Percentiles rank a stretch among this genome's conserved stretches.
Evolutionary conservation across 2,888 invertebrate species (phyloP).

Genomic region (Clostera curtula): DNA sequence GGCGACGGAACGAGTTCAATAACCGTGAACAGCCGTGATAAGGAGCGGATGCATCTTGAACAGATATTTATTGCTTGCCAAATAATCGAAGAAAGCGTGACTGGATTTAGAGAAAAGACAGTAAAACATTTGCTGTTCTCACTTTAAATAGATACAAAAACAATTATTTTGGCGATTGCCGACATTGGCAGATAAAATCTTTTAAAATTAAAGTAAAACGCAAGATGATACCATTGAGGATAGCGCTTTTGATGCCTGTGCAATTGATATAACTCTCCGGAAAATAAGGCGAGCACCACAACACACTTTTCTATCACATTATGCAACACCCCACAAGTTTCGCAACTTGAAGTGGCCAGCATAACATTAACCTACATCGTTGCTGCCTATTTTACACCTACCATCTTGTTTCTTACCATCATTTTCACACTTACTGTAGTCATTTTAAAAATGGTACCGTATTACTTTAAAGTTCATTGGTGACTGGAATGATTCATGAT

Average conservation of each 20-base stretch:
- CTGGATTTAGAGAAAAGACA: constrained; percentile 23
- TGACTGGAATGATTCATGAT: too few species aligned
- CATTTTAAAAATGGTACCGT: too few species aligned
- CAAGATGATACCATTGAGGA: too few species aligned
- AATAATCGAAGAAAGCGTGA: constrained; percentile 48
- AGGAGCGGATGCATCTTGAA: too few species aligned
- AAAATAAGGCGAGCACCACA: constrained; percentile 25
- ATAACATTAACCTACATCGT: constrained; percentile 33
- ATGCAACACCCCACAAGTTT: constrained; percentile 29
- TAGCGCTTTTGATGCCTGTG: too few species aligned
- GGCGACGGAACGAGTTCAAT: constrained; percentile 2
- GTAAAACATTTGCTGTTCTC: constrained; percentile 47
- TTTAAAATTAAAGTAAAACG: too few species aligned
- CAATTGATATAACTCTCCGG: constrained; percentile 24
- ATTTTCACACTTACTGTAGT: constrained; percentile 8
- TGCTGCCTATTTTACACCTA: constrained; percentile 19
- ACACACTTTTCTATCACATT: constrained; percentile 26
- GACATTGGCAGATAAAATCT: too few species aligned
- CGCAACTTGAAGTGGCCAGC: constrained; percentile 17
- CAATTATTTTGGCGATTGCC: too few species aligned
- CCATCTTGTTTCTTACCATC: constrained; percentile 14
- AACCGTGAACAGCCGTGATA: not conserved
- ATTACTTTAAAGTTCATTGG: too few species aligned
- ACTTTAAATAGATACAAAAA: too few species aligned
- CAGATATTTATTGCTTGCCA: too few species aligned